Base-by-base conservation (phyloP, 2,797 vertebrate species). In the Dromococcyx pavoninus region DNA sequence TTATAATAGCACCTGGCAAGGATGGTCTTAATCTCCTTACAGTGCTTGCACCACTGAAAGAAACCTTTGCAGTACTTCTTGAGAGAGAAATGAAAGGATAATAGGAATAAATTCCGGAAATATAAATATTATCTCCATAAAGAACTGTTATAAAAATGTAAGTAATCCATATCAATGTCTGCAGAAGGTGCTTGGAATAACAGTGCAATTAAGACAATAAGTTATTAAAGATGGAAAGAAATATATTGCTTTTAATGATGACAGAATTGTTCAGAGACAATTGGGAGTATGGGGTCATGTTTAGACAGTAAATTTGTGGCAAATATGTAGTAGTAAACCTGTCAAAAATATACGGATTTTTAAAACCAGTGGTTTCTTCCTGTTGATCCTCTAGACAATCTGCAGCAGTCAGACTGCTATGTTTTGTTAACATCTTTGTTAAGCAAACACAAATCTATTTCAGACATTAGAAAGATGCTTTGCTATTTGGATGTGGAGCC, bases 11-110 rank as follows among this genome's bases (percentile, higher is more conserved):
- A 95, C 88, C 91, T 92, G 91, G 88, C 81, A 95, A 93, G 75
- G 86, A 93, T 89, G 84, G 77, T 71, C 88, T 87, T 96, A 95
- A 97, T 95, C 93, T 91, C 75, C 75, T 96, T 92, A 87, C 32
- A 32, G 25, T 51, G 84, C 61, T 80, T 67, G 32, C 75, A 80
- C 43, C 81, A 91, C 79, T 82, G 74, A 94, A 78, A 87, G 65
- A 91, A 93, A 85, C 13, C 48, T 79, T 89, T 67, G 77, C 78
- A 85, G 72, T 73, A 61, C 15, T 82, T 92, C 48, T 91, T 82
- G 28, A 7, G 44, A 88, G 53, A 85, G 24, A 93, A 91, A 91
- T 64, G 77, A 76, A 93, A 93, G 41, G 35, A 82, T 94, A 88
- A 88, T 25, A 50, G 25, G 74, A 93, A 71, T 79, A 89, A 93